A percentile compares a stretch with the other conserved stretches of the same genome.
Evolutionary conservation across 2,113 vertebrate genomes (phyloP).

Genomic region (Acinonyx jubatus): DNA sequence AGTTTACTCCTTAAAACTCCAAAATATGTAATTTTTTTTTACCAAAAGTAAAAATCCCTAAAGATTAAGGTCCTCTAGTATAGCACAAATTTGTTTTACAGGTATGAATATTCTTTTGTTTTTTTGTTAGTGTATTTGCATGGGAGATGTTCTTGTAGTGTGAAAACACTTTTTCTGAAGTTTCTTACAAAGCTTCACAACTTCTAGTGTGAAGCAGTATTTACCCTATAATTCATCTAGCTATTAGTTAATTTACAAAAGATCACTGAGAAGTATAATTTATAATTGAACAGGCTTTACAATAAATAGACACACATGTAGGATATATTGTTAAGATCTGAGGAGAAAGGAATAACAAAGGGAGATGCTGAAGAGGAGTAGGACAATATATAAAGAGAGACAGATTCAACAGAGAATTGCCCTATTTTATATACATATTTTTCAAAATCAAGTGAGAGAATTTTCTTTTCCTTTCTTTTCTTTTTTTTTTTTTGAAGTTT

Average conservation of each 20-base stretch:
- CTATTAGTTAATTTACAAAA: neutral
- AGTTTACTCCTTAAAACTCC: neutral
- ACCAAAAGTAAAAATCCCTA: neutral
- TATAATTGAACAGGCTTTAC: neutral
- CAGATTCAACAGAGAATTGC: neutral
- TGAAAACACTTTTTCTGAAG: neutral
- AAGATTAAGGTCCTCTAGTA: neutral
- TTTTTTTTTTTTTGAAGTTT: too few species aligned
- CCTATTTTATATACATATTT: neutral
- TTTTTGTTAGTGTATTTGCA: neutral
- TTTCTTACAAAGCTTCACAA: neutral
- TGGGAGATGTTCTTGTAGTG: neutral
- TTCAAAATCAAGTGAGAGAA: neutral
- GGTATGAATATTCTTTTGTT: neutral
- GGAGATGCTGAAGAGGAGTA: neutral
- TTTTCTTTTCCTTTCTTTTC: neutral
- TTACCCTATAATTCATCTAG: neutral
- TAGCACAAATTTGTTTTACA: neutral
- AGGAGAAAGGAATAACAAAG: neutral
- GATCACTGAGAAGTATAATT: neutral
- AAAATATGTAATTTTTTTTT: conserved; percentile 51
- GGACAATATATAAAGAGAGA: neutral
- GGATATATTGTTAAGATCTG: neutral
- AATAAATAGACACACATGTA: neutral
- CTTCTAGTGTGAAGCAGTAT: neutral